Percentiles rank a stretch among this genome's conserved stretches.
Conservation (phyloP, 1,140 invertebrate species). For the Atta cephalotes region DNA sequence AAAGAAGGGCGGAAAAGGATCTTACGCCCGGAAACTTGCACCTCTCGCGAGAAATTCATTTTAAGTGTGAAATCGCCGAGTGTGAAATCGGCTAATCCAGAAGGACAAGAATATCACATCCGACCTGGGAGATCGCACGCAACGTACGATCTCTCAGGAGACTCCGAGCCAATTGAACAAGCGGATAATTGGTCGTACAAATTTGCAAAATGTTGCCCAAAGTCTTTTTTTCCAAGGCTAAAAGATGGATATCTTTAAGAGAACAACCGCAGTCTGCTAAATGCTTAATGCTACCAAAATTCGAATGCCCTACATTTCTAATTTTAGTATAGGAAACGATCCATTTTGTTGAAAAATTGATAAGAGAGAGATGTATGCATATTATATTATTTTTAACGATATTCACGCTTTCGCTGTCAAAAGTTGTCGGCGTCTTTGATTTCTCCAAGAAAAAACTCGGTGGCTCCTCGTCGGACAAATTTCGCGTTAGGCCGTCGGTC, state of each 20-base stretch:
- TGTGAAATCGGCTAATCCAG: background rate
- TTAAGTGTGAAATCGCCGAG: background rate
- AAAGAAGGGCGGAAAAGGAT: conserved; percentile 23
- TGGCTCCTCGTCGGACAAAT: background rate
- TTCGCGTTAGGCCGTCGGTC: background rate
- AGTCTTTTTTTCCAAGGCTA: background rate
- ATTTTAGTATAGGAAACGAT: background rate
- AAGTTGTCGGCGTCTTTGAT: background rate
- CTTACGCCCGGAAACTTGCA: background rate
- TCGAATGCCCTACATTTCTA: background rate
- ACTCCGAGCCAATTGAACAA: background rate
- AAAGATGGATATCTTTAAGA: background rate
- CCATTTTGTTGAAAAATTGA: conserved; percentile 10
- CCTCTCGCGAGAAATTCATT: conserved; percentile 21
- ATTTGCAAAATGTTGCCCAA: background rate
- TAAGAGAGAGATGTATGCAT: background rate
- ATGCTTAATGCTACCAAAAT: background rate
- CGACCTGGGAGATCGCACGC: background rate
- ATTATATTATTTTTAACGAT: background rate
- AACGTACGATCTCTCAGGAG: background rate
- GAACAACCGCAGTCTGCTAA: background rate
- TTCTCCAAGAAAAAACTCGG: background rate
- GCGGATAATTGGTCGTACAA: background rate
- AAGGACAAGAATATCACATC: background rate
- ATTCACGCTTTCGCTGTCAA: background rate